Base-by-base conservation (phyloP, 2,888 invertebrate genomes). In the Cheilosia variabilis region DNA sequence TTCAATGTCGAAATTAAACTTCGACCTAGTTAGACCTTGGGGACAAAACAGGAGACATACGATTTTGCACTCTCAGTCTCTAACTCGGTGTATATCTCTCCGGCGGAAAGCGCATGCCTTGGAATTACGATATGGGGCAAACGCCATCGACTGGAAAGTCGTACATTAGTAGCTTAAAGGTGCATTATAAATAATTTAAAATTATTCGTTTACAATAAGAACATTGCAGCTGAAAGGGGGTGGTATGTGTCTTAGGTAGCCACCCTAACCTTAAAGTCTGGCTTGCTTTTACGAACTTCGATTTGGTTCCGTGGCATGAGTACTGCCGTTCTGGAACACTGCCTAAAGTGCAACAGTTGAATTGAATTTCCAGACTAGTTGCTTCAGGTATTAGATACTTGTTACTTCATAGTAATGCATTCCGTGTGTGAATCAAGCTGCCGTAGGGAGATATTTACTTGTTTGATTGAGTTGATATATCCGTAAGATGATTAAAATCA, bases 1-100 rank as follows among this genome's bases (percentile, higher is more conserved):
- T 50, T 52, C 7, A 53, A 43, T 41, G 45, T 71, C 37, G 53
- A 65, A 86, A 66, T 72, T 76, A 66, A 81, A 81, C 52, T 60
- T 72, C 86, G 86, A 86, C 86, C 86, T 81, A 86, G 81, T 77
- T 81, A 84, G 75, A 71, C 58, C 60, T 71, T 66, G 19, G 19
- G 41, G 47, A 63, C 50, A 65, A 52, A 55, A 75, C 69, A 66
- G 60, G 77, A 52, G n/a, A 10, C 5, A 24, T 9, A 27, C 2
- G 47, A 19, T 27, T 10, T 47, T 10, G n/a, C 15, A 52, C 24
- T 45, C 41, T 50, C 31, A 7, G 43, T 22, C 68, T 79, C 50
- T 13, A 43, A 15, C 6, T 37, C 7, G 17, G 24, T 9, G 7
- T 19, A 2, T 65, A 66, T 66, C 82, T 47, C 15, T 17, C 17